A percentile compares a stretch with the other conserved stretches of the same genome.
Evolutionary conservation across 2,113 vertebrate species (phyloP).

Genomic region (Argyrosomus japonicus): DNA sequence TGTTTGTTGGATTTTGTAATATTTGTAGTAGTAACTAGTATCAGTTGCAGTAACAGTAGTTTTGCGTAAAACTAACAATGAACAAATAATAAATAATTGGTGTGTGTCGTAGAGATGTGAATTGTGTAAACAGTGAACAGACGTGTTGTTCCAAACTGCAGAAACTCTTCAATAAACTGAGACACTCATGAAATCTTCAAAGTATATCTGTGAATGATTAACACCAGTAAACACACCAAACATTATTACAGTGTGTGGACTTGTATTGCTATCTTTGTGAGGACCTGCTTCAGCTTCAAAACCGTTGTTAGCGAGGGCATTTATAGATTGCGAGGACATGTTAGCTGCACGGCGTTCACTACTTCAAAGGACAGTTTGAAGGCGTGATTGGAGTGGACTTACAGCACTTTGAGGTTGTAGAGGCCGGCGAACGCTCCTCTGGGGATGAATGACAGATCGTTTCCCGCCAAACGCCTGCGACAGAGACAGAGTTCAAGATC

Average conservation of each 20-base stretch:
- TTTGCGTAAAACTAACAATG: background rate
- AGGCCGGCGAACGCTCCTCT: slow-evolving; percentile 92
- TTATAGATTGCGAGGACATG: background rate
- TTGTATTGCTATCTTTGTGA: background rate
- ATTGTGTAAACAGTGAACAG: slow-evolving; percentile 16
- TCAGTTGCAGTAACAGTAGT: no score
- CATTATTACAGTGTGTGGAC: slow-evolving; percentile 13
- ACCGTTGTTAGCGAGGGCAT: no score
- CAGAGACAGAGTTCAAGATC: background rate
- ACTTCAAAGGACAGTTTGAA: no score
- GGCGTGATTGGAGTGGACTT: slow-evolving; percentile 83
- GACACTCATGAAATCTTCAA: slow-evolving; percentile 1
- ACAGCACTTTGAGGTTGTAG: slow-evolving; percentile 95
- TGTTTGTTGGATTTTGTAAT: no score
- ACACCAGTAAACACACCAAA: slow-evolving; percentile 49
- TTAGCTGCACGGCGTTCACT: background rate
- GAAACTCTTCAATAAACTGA: slow-evolving; percentile 1
- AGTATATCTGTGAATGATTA: slow-evolving; percentile 58
- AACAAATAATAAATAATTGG: slow-evolving; percentile 1
- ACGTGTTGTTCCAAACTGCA: slow-evolving; percentile 17
- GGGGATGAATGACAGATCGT: slow-evolving; percentile 90
- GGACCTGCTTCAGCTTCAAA: background rate
- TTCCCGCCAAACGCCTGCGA: slow-evolving; percentile 94
- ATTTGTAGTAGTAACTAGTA: no score
- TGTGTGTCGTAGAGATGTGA: background rate